Evolutionary conservation across 2,113 vertebrate genomes (phyloP), one percentile per base, ranked within the genome.

Genomic region (Podocnemis expansa): DNA sequence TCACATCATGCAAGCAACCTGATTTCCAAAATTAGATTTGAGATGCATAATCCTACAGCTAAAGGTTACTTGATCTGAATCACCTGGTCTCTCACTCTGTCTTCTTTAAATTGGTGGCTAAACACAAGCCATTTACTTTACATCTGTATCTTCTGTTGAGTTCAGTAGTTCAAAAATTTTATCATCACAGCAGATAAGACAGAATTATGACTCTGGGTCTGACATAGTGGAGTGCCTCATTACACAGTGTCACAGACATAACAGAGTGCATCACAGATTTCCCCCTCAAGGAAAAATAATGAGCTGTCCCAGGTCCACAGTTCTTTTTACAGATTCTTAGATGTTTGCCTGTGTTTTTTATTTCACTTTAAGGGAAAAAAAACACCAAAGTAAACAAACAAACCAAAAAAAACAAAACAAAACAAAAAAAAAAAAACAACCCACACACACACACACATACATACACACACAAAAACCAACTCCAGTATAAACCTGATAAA

Each of bases 261-360:
- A 96, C 75, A 93, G 88, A 56, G 88, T 94, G 82, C 76, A 95
- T 47, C 52, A 93, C 78, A 84, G 67, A 96, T 84, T 94, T 92
- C 91, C 93, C 86, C 5, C n/a, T 97, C 90, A 96, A 81, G 84
- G 89, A 95, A 94, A 94, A 94, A 93, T 92, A 97, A 97, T 96
- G 96, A 97, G 96, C 96, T 96, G 93, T 96, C 95, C 89, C 87
- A 90, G 76, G 79, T 82, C 76, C 60, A 89, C 56, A 41, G 45
- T 11, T 56, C 51, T 82, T 91, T 94, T 96, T 88, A 79, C 25
- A 87, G 88, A 60, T 31, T 84, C 85, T 89, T 89, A 94, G 87
- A 91, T 93, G 89, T 91, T 93, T 85, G 38, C 47, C 24, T 60
- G 89, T 87, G 89, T 96, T 89, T 91, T 58, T 43, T 79, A 86